Base-by-base conservation (phyloP, 2,888 invertebrate genomes). In the Cyrtodaria siliqua region DNA sequence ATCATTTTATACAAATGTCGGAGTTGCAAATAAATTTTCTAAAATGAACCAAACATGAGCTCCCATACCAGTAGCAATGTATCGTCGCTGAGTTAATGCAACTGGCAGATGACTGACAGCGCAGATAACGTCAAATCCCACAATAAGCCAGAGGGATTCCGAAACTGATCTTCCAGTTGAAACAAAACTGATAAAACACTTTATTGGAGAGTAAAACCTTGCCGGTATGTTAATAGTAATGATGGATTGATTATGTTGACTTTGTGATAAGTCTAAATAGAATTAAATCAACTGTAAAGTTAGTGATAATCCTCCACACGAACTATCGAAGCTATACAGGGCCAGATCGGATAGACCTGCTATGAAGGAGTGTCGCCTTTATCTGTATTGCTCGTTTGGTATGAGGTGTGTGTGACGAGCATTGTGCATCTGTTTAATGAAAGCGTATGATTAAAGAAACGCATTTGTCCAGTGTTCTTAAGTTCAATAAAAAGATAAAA, bases 231-330 rank as follows among this genome's bases (percentile, higher is more conserved):
- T 68, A 23, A 44, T 40, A 72, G 44, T 53, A 52, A 72, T 53
- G 50, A 63, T 38, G 49, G 33, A 57, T 71, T 60, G 68, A 62
- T 72, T 55, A 27, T 71, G 67, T 69, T 72, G 69, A 69, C 69
- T 62, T 59, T 29, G 24, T 59, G 72, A 78, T 78, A 72, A 78
- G 62, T 60, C 55, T 55, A 26, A 68, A 60, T 64, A 44, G 64
- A 69, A 68, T 64, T 59, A 72, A 77, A 78, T 78, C 68, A 78
- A 72, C 52, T 60, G 68, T 71, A 62, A 62, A 62, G 27, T 14
- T 9, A 52, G 29, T n/a, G 59, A 64, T 66, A 61, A 66, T 55
- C 53, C 33, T 20, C 12, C n/a, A n/a, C 52, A 38, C 57, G 57
- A 33, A 42, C 16, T 38, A 8, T 38, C 16, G 9, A 38, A 38